phyloP scores from a whole-genome alignment of 2,797 vertebrate genomes.

The Syncerus caffer region DNA sequence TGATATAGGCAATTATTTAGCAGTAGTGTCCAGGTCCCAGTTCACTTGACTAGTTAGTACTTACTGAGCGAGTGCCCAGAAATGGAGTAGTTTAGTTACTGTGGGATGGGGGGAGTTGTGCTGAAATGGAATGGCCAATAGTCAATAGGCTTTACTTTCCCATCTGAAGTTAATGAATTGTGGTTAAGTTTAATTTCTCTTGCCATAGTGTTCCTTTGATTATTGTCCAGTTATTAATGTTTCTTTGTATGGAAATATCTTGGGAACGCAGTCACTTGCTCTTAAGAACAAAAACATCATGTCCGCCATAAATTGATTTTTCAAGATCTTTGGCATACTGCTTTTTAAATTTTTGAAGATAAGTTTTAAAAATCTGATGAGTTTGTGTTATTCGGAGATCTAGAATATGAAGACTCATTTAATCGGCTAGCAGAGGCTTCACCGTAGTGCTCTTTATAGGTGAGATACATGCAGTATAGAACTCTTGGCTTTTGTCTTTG shows the following conservation, averaged over 20 bases:
- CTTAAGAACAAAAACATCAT: neutral
- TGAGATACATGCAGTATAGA: neutral
- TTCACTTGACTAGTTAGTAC: neutral
- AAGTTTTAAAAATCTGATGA: neutral
- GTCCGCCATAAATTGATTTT: conserved; percentile 41
- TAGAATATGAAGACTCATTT: neutral
- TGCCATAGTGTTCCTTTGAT: neutral
- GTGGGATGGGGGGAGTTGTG: neutral
- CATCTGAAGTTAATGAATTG: neutral
- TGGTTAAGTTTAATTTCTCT: neutral
- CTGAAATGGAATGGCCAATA: neutral
- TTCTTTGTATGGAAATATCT: conserved; percentile 19
- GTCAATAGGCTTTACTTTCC: neutral
- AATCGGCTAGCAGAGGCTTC: neutral
- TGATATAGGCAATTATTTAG: neutral
- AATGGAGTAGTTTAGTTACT: neutral
- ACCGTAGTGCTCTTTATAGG: neutral
- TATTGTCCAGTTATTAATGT: neutral
- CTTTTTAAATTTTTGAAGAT: neutral
- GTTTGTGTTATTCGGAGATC: neutral
- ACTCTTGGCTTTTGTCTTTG: neutral
- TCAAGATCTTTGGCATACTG: neutral
- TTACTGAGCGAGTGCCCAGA: neutral
- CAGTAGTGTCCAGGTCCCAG: neutral
- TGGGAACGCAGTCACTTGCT: conserved; percentile 3